Percentiles rank a stretch among this genome's conserved stretches.
Evolutionary conservation across 2,113 vertebrate species (phyloP).

Genomic region (Bagarius yarrelli): DNA sequence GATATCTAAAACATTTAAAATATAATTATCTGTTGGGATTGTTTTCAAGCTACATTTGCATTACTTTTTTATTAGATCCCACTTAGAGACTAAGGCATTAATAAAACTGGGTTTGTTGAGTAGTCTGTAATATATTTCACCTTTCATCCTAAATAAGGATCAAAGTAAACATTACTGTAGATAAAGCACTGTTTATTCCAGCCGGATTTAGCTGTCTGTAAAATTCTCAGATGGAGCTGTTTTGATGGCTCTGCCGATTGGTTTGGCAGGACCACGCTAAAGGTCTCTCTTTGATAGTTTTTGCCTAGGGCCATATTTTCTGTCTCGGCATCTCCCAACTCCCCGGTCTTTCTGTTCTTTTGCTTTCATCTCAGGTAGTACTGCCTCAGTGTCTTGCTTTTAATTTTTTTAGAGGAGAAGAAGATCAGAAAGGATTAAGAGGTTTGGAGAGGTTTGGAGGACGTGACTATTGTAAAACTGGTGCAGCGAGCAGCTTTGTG

Average conservation of each 20-base stretch:
- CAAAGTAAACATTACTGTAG: conserved; percentile 3
- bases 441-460: too few relatives aligned
- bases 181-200: not conserved
- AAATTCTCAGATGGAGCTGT: conserved; percentile 60
- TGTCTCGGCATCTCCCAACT: conserved; percentile 19
- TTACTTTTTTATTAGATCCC: not conserved
- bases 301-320: conserved; percentile 54
- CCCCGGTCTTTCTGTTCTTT: conserved; percentile 39
- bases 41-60: not conserved
- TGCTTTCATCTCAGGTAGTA: conserved; percentile 55
- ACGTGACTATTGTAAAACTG: not conserved
- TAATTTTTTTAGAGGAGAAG: conserved; percentile 58
- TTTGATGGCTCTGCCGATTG: conserved; percentile 61
- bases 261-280: conserved; percentile 69
- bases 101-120: not conserved
- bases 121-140: conserved; percentile 11
- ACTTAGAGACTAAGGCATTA: conserved; percentile 11
- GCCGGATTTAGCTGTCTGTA: conserved; percentile 46
- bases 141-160: not conserved
- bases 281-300: conserved; percentile 71
- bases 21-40: not conserved
- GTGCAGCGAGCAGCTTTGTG: not conserved
- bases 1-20: not conserved
- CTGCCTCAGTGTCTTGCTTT: conserved; percentile 63
- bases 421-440: conserved; percentile 50